Evolutionary conservation across 1,140 invertebrate genomes (phyloP), one percentile per base, ranked within the genome.

Genomic region (Eupeodes corollae): DNA sequence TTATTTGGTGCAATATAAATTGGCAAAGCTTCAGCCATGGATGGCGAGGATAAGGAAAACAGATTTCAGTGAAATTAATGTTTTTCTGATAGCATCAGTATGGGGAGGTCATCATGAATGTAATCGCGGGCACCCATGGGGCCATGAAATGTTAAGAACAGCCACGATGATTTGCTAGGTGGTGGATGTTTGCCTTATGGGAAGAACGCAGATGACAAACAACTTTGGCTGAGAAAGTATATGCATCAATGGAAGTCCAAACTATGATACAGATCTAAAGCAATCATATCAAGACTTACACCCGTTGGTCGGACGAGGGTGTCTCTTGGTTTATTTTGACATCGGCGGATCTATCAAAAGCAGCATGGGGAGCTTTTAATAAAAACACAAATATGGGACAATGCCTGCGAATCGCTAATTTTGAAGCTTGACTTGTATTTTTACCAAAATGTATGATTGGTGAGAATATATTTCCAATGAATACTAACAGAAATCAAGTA

Each of bases 321-420:
- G 75, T 79, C 50, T 81, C 79, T 50, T 90, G 85, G 81, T 93
- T 91, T 63, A 69, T 92, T 1, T 70, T 96, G 0, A 94, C 91
- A 0, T 95, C 90, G 56, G 89, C 88, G 0, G 98, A 98, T 72
- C 67, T 97, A 8, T 96, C 91, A 12, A 96, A 95, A 73, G 89
- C 91, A 14, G 93, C 93, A 1, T 98, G 93, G 93, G 93, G 93
- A 47, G 74, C 70, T 14, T 60, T 79, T 16, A 82, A 81, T 51
- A 86, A 86, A 55, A 77, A 77, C 48, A 73, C 76, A 39, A 69
- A 70, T 34, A 72, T 73, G 32, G 59, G 73, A 47, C 62, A 60
- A 0, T 79, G 79, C 49, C 69, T 88, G 39, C 78, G 83, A 51
- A 82, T 93, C 2, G 77, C 86, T 61, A 94, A 87, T 38, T 96